Percentiles rank a stretch among this genome's conserved stretches.
Conservation (phyloP, 2,113 vertebrate genomes). For the Bagarius yarrelli region DNA sequence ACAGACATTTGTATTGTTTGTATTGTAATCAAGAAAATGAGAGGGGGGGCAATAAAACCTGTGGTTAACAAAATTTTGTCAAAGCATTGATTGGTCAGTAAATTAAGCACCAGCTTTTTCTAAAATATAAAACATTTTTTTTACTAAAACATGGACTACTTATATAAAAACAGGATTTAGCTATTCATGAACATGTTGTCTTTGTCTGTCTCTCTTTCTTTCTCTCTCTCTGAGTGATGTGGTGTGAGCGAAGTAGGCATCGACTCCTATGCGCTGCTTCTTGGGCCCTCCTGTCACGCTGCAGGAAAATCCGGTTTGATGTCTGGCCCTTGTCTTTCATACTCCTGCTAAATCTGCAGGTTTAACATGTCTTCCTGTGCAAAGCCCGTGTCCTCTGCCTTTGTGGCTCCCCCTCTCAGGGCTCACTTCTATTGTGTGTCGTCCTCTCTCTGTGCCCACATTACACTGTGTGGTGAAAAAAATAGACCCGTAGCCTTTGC, state of each 20-base stretch:
- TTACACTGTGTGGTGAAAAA: conserved; percentile 65
- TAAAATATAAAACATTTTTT: too few relatives aligned
- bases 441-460: conserved; percentile 69
- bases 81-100: too few relatives aligned
- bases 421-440: conserved; percentile 72
- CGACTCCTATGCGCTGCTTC: conserved; percentile 15
- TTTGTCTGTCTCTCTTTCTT: too few relatives aligned
- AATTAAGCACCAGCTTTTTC: too few relatives aligned
- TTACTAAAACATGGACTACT: too few relatives aligned
- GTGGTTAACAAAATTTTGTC: too few relatives aligned
- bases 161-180: too few relatives aligned
- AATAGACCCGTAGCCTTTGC: conserved; percentile 68
- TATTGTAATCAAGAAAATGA: too few relatives aligned
- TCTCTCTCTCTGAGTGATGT: conserved; percentile 11
- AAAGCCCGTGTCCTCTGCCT: conserved; percentile 76
- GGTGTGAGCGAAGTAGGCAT: conserved; percentile 28
- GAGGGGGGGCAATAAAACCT: too few relatives aligned
- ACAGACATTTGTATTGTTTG: too few relatives aligned
- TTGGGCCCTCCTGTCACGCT: conserved; percentile 70
- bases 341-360: conserved; percentile 75
- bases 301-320: conserved; percentile 77
- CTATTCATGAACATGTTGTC: too few relatives aligned
- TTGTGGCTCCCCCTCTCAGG: conserved; percentile 71
- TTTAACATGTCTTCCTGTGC: conserved; percentile 76
- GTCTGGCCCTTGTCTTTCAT: conserved; percentile 78